Evolutionary conservation across 2,113 vertebrate genomes (phyloP), one percentile per base, ranked within the genome.

Genomic region (Rhinoptilus africanus): DNA sequence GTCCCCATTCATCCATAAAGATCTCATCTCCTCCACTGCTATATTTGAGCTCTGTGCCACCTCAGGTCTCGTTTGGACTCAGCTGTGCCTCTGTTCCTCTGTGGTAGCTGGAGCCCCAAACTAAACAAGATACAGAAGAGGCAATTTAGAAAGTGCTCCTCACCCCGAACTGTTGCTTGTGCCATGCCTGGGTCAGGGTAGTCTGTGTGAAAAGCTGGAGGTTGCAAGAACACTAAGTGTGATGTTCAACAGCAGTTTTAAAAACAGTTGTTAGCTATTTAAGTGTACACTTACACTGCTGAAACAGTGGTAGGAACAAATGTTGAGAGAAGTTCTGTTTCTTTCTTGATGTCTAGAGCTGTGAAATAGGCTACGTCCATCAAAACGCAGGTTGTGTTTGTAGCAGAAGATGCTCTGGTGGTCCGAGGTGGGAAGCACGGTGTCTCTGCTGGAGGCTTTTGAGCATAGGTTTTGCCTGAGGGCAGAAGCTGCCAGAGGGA

Each of bases 341-440:
- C 51, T 11, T 56, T 50, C 22, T 47, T 26, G 19, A 9, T 67
- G 56, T 34, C 43, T 43, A 16, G 56, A 81, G 32, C 24, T n/a
- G 23, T 17, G 4, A 30, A 22, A 6, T 3, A 22, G 68, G 30
- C 23, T 6, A 10, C 2, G 2, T 5, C 30, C 39, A 4, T 28
- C 15, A 6, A 32, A 27, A 14, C 2, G 51, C 43, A 27, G 53
- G 45, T 11, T 20, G 47, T 56, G 39, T 14, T 54, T 19, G 53
- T 11, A 8, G 75, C 57, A 48, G 53, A 2, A 22, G 80, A 12
- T 39, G 45, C 8, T 57, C 14, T 16, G 1, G n/a, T 24, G 54
- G 41, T 18, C 26, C 32, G 5, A 1, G 41, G 62, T 22, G 69
- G 47, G 53, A 9, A 8, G 26, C 20, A 4, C 21, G 0, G 2